Base-by-base conservation (phyloP, 23 tunicate species). In the Trididemnum clinides region DNA sequence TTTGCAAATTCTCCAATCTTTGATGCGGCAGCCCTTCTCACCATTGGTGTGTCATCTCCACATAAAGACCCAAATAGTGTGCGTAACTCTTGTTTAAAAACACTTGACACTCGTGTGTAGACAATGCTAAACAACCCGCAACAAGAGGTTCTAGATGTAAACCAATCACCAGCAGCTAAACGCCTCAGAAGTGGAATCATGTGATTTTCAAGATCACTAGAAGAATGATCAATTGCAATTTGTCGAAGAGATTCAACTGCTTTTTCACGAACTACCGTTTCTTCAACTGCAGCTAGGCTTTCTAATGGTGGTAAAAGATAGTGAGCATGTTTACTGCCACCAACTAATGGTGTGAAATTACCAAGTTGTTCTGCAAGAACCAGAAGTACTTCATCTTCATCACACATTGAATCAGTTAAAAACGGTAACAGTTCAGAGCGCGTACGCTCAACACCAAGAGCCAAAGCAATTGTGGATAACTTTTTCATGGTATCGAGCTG, bases 41-140 rank as follows among this genome's bases (percentile, higher is more conserved):
- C 99, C 99, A 96, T 96, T 26, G 99, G 99, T 31, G 99, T 96
- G 34, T 96, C 99, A 89, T 92, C 97, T 6, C 95, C 91, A 74
- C 97, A 96, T 78, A 96, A 50, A 33, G 76, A 86, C 28, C 88
- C 85, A 83, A 82, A 96, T 72, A 85, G 73, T 22, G 79, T 74
- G 15, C 97, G 76, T 44, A 96, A 38, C 39, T 92, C 97, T 75
- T 81, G 89, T 57, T 96, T 96, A 20, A 92, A 34, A 2, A 85
- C 72, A 22, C 33, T 33, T 39, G 94, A 81, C 21, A 85, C 88
- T 7, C 97, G 50, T 1, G 74, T 39, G 82, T 91, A 91, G 20
- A 81, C 92, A 34, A 96, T 97, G 66, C 94, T 83, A 62, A 97
- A 97, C 25, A 97, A 80, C 6, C 95, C 99, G 72, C 99, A 97